phyloP scores from a whole-genome alignment of 2,888 invertebrate species.

The Oasisia sp. region DNA sequence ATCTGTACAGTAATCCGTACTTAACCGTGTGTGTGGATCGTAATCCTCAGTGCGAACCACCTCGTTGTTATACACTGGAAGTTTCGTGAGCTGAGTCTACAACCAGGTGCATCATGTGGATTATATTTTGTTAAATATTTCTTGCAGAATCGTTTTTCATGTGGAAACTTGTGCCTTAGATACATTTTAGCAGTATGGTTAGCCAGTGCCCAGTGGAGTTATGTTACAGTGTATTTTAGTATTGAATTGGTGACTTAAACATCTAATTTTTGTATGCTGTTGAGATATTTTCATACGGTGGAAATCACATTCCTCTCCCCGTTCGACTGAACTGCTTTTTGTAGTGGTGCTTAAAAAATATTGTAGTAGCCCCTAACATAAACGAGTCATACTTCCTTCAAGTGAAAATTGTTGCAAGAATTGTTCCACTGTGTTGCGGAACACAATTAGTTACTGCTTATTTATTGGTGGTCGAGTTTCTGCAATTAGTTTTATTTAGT shows the following conservation, averaged over 20 bases:
- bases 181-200: background rate
- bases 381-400: background rate
- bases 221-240: background rate
- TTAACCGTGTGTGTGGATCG: background rate
- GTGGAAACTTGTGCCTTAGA: background rate
- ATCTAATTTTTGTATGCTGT: background rate
- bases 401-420: background rate
- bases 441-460: background rate
- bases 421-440: background rate
- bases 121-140: background rate
- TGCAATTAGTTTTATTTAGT: background rate
- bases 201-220: background rate
- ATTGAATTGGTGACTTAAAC: background rate
- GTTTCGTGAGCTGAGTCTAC: background rate
- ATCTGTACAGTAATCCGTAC: background rate
- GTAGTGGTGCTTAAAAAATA: background rate
- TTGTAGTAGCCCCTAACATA: background rate
- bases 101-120: background rate
- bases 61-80: background rate
- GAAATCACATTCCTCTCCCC: background rate
- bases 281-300: background rate
- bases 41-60: background rate
- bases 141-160: background rate
- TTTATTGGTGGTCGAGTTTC: background rate
- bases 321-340: background rate